These are phyloP conservation scores for Sinosuthora webbiana DNA, from an alignment of 2,113 vertebrate genomes.

Conservation along the genomic window DNA sequence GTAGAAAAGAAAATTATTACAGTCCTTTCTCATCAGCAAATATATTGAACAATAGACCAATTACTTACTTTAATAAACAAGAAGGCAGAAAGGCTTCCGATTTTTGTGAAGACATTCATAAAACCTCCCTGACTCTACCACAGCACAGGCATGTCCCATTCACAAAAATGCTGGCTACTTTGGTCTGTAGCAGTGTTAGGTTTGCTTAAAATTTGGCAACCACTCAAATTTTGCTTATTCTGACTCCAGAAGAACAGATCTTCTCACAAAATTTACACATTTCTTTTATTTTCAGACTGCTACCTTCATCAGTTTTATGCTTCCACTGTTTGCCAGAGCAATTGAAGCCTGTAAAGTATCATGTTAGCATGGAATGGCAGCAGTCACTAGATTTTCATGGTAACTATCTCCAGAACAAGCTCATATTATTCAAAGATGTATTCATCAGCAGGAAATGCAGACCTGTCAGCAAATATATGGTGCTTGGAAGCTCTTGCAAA, in stretches of 20 bases:
- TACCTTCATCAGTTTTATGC: background rate
- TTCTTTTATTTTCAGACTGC: background rate
- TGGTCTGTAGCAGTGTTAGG: background rate
- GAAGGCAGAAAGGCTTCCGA: background rate
- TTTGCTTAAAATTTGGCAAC: background rate
- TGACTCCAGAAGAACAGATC: background rate
- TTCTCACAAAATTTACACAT: background rate
- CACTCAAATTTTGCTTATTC: background rate
- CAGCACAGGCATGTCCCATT: background rate
- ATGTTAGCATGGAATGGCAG: background rate
- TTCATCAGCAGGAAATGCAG: conserved; percentile 13
- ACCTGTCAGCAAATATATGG: background rate
- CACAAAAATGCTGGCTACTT: background rate
- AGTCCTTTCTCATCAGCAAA: background rate
- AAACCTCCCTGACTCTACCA: background rate
- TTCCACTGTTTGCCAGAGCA: background rate
- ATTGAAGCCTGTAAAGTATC: background rate
- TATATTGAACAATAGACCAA: background rate
- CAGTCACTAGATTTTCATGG: background rate
- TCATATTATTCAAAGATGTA: background rate
- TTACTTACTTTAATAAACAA: background rate
- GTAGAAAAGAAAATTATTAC: background rate
- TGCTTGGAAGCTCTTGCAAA: background rate
- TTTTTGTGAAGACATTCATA: background rate
- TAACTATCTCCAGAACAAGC: background rate